Evolutionary conservation across 2,888 invertebrate species (phyloP).

Genomic region (Mythimna vitellina): DNA sequence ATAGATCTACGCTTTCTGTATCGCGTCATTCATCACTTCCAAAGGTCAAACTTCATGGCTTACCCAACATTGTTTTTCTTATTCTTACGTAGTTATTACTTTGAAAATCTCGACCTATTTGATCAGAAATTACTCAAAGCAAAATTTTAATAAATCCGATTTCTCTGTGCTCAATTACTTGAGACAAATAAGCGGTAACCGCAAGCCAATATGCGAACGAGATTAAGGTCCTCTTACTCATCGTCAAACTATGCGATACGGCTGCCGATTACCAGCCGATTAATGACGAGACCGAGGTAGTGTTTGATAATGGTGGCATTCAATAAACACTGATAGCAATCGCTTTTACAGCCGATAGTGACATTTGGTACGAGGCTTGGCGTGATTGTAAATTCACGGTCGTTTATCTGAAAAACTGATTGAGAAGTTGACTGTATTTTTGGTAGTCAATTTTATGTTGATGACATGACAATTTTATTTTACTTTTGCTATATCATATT

Average conservation of each 20-base stretch:
- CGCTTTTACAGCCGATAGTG: conserved; percentile 51
- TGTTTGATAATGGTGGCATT: conserved; percentile 66
- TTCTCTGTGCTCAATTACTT: conserved; percentile 47
- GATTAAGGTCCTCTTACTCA: conserved; percentile 65
- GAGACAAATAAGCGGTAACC: conserved; percentile 49
- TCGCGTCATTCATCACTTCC: background rate
- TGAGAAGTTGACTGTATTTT: conserved; percentile 22
- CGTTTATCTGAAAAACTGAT: conserved; percentile 50
- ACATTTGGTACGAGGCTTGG: conserved; percentile 44
- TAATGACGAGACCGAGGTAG: conserved; percentile 64
- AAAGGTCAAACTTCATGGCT: background rate
- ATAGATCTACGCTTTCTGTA: conserved; percentile 1
- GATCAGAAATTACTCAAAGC: conserved; percentile 40
- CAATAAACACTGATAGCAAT: conserved; percentile 65
- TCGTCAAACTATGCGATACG: conserved; percentile 67
- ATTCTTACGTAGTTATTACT: conserved; percentile 4
- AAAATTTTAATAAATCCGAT: conserved; percentile 52
- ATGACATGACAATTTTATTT: background rate
- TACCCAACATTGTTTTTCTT: conserved; percentile 8
- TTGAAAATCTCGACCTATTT: conserved; percentile 19
- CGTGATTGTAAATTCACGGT: conserved; percentile 57
- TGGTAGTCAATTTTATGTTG: conserved; percentile 25
- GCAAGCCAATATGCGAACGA: conserved; percentile 59
- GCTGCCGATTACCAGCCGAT: conserved; percentile 66
- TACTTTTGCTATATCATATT: background rate